These are phyloP conservation scores for Rhagophthalmus giganteus DNA, from an alignment of 2,888 invertebrate species.

Conservation along the genomic window DNA sequence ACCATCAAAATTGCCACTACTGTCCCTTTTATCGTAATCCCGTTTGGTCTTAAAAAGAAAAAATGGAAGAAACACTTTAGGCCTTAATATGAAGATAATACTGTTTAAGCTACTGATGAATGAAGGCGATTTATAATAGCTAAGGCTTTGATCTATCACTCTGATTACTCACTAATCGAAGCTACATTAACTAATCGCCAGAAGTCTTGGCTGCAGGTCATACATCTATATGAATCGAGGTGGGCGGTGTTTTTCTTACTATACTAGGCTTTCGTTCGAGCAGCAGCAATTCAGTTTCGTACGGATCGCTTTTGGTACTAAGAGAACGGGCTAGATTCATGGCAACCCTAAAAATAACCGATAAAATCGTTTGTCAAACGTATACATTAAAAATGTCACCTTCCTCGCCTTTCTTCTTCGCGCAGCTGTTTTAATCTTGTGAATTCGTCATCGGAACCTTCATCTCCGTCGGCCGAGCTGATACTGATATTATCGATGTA, in stretches of 20 bases:
- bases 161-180: too few species aligned
- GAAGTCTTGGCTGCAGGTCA: constrained; percentile 3
- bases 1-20: too few species aligned
- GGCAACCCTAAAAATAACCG: constrained; percentile 31
- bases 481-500: constrained; percentile 51
- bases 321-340: constrained; percentile 38
- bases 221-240: constrained; percentile 13
- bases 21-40: too few species aligned
- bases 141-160: neutral
- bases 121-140: neutral
- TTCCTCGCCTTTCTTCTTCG: constrained; percentile 60
- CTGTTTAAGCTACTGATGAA: neutral
- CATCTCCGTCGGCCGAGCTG: constrained; percentile 50
- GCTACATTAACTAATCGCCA: too few species aligned
- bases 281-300: constrained; percentile 34
- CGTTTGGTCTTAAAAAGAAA: too few species aligned
- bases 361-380: neutral
- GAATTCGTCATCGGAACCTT: constrained; percentile 66
- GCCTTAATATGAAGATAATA: neutral
- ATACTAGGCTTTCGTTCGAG: constrained; percentile 15
- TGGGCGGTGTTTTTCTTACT: neutral
- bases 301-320: constrained; percentile 35
- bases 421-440: constrained; percentile 68
- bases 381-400: too few species aligned
- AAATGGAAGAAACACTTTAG: neutral